Conservation (phyloP, 1,140 invertebrate genomes). For the Melanaphis sacchari region DNA sequence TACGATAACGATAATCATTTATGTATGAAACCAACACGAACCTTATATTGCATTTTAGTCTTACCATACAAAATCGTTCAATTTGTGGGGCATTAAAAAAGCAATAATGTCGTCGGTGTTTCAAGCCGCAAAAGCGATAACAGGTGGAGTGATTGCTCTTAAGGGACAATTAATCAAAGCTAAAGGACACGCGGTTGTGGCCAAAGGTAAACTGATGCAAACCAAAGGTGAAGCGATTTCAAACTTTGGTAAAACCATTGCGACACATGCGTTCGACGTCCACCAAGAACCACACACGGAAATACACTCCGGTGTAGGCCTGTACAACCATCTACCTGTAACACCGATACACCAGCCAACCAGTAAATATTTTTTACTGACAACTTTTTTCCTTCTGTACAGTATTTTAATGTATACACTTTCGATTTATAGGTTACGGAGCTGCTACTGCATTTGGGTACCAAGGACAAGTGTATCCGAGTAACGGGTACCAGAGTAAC, state of each 20-base stretch:
- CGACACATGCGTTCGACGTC: conserved; percentile 71
- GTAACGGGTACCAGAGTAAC: not conserved
- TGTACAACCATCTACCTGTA: conserved; percentile 6
- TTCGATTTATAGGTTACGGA: not conserved
- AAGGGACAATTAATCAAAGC: conserved; percentile 86
- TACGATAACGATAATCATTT: not conserved
- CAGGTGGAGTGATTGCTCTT: conserved; percentile 81
- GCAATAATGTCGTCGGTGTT: conserved; percentile 79
- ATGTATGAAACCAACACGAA: not conserved
- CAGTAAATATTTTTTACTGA: not conserved
- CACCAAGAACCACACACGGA: conserved; percentile 51
- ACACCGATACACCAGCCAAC: not conserved
- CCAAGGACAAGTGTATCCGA: not conserved
- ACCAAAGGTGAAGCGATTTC: conserved; percentile 77
- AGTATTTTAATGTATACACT: not conserved
- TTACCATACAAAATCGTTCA: conserved; percentile 69
- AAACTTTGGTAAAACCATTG: conserved; percentile 77
- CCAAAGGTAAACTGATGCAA: conserved; percentile 76
- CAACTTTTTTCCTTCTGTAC: not conserved
- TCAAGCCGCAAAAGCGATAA: conserved; percentile 84
- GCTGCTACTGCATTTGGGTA: not conserved
- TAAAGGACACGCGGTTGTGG: conserved; percentile 76
- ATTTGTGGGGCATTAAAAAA: conserved; percentile 80
- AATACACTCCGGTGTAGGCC: not conserved
- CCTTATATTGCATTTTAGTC: conserved; percentile 62